A percentile compares a stretch with the other conserved stretches of the same genome.
phyloP scores from a whole-genome alignment of 2,888 invertebrate genomes.

The Ecdyonurus torrentis region DNA sequence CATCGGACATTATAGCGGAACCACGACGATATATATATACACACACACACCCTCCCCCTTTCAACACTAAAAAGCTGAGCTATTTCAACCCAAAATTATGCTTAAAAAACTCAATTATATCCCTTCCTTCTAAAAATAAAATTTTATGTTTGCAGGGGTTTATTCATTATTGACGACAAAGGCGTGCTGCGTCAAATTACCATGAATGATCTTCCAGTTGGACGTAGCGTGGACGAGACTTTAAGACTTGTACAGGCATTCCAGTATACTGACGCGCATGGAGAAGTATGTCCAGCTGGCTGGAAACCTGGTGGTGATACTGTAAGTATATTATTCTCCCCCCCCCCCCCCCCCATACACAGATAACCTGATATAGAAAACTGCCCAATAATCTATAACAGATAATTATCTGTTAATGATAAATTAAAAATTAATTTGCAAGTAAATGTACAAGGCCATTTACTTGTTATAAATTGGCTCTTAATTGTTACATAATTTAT shows the following conservation, averaged over 20 bases:
- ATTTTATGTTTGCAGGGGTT: conserved; percentile 38
- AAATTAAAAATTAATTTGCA: no score
- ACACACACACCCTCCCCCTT: background rate
- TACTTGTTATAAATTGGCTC: no score
- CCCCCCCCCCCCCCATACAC: no score
- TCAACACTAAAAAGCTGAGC: background rate
- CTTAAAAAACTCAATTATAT: background rate
- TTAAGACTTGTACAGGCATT: conserved; percentile 86
- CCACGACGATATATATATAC: no score
- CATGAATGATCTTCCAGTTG: conserved; percentile 92
- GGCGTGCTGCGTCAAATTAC: conserved; percentile 83
- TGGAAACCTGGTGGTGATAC: conserved; percentile 92
- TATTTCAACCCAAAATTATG: background rate
- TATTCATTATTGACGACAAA: conserved; percentile 85
- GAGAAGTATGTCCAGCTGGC: conserved; percentile 89
- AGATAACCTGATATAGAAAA: no score
- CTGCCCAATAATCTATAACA: no score
- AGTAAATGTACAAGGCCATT: no score
- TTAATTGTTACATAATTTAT: no score
- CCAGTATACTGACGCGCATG: conserved; percentile 80
- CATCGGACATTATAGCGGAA: no score
- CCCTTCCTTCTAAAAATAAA: no score
- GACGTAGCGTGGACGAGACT: conserved; percentile 87
- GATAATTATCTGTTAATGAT: no score
- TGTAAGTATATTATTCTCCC: no score